Evolutionary conservation across 2,113 vertebrate species (phyloP).

Genomic region (Scatophagus argus): DNA sequence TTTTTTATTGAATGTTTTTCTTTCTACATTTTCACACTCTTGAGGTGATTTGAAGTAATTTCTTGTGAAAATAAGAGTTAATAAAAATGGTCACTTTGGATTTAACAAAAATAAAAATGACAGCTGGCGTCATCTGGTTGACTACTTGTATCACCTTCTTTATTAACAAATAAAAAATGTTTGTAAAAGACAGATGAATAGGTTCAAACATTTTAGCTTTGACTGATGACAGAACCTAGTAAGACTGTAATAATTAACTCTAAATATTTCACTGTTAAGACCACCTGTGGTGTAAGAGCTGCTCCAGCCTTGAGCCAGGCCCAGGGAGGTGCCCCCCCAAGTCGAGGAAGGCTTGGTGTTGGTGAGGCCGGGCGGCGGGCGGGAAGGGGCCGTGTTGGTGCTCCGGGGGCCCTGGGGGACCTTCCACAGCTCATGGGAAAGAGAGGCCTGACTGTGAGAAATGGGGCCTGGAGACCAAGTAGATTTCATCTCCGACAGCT

Average conservation of each 20-base stretch:
- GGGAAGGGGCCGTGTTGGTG: slow-evolving; percentile 90
- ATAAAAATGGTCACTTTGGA: too few relatives aligned
- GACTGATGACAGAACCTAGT: not conserved
- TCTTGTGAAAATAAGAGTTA: too few relatives aligned
- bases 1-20: not conserved
- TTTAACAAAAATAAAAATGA: too few relatives aligned
- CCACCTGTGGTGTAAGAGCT: slow-evolving; percentile 93
- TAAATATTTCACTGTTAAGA: not conserved
- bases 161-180: too few relatives aligned
- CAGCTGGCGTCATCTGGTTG: too few relatives aligned
- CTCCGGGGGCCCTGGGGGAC: slow-evolving; percentile 90
- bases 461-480: slow-evolving; percentile 95
- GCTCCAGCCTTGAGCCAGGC: slow-evolving; percentile 90
- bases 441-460: slow-evolving; percentile 93
- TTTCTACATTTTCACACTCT: too few relatives aligned
- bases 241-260: too few relatives aligned
- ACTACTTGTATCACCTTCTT: too few relatives aligned
- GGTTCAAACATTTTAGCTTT: too few relatives aligned
- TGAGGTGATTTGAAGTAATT: not conserved
- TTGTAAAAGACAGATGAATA: too few relatives aligned
- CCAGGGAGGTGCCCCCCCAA: slow-evolving; percentile 93
- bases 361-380: slow-evolving; percentile 94
- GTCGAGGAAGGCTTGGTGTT: slow-evolving; percentile 96
- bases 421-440: slow-evolving; percentile 98
- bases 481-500: slow-evolving; percentile 97